Base-by-base conservation (phyloP, 2,113 vertebrate species). In the Elephas maximus region DNA sequence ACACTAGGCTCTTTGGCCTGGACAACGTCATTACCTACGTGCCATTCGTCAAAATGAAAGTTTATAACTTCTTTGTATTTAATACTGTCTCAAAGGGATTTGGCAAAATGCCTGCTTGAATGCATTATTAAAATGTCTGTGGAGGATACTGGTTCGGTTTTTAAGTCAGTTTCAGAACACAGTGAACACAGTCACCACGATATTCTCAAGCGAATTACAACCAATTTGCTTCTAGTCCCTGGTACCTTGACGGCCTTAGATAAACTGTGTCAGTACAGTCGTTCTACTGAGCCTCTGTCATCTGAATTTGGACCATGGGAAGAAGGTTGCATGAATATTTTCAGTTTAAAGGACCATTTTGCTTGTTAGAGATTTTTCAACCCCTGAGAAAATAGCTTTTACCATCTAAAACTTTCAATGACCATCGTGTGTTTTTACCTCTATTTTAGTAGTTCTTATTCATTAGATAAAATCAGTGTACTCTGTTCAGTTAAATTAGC, bases 1-100 rank as follows among this genome's bases (percentile, higher is more conserved):
- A 78, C n/a, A 71, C 4, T 3, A 62, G 69, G 15, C 37, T 74
- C 65, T 94, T 53, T 20, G 9, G 67, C 90, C 71, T 85, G 30
- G 69, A 81, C 89, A 90, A 95, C 65, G 77, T 88, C 90, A 4
- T 96, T 93, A 90, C 65, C 37, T 94, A 90, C 0, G 1, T 62
- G 41, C 81, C 71, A 62, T 76, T 97, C 85, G 93, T 97, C 95
- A 97, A 96, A 94, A 96, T 88, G 80, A 94, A 93, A 76, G 90
- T 76, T 93, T 91, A 97, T 96, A 95, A 76, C 93, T 74, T 94
- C 69, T 95, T 97, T 85, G 85, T 93, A 60, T 83, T 93, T 87
- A 96, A 96, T 88, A 92, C 3, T 57, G 8, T 92, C 87, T 95
- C 97, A 83, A 95, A 94, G 84, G 79, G 74, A 96, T 95, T 96